Conservation (phyloP, 2,888 invertebrate species). For the Drosophila robusta region DNA sequence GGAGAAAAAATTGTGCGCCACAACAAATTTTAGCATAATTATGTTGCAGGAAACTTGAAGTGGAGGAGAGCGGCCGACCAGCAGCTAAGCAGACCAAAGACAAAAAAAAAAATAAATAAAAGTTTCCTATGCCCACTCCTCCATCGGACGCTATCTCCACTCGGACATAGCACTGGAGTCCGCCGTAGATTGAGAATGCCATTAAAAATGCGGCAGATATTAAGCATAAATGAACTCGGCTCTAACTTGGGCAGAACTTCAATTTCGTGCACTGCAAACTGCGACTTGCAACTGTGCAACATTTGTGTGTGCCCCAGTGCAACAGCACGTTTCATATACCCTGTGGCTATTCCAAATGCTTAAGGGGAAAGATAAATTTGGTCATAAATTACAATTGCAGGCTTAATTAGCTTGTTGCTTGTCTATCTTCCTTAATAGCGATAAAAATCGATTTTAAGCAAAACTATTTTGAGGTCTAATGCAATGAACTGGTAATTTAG, state of each 20-base stretch:
- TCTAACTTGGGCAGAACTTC: conserved; percentile 39
- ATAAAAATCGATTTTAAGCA: too few species aligned
- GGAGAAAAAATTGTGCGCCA: conserved; percentile 60
- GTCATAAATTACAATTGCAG: not conserved
- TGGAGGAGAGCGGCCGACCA: not conserved
- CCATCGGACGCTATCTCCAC: not conserved
- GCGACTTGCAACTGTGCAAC: conserved; percentile 23
- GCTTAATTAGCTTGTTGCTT: not conserved
- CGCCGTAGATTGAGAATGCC: conserved; percentile 49
- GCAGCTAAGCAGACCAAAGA: conserved; percentile 41
- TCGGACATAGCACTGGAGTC: conserved; percentile 33
- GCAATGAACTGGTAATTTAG: too few species aligned
- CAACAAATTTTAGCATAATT: conserved; percentile 79
- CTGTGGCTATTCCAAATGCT: not conserved
- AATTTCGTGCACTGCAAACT: conserved; percentile 28
- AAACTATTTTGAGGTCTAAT: too few species aligned
- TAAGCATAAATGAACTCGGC: conserved; percentile 72
- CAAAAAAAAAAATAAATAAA: conserved; percentile 35
- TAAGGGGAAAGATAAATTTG: not conserved
- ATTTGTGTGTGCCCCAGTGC: conserved; percentile 6
- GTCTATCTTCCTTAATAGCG: too few species aligned
- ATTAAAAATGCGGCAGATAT: conserved; percentile 74
- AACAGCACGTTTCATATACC: not conserved
- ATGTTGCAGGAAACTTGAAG: conserved; percentile 58
- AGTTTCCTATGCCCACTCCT: conserved; percentile 32